phyloP scores from a whole-genome alignment of 2,113 vertebrate species.

The Cervus canadensis region DNA sequence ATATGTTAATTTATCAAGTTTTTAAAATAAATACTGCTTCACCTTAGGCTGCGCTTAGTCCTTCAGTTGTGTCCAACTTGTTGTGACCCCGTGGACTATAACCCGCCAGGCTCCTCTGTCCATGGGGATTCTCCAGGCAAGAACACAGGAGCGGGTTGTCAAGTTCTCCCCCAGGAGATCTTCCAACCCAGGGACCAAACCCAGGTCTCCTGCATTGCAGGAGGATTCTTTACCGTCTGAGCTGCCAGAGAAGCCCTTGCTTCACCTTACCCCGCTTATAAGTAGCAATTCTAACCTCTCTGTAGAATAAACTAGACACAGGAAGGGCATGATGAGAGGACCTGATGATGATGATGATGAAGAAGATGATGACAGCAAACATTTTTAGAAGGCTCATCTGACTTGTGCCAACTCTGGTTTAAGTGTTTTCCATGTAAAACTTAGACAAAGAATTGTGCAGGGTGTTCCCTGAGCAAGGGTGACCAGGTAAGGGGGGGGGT shows the following conservation, averaged over 20 bases:
- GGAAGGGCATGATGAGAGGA: neutral
- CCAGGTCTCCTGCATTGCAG: neutral
- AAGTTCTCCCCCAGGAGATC: neutral
- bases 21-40: neutral
- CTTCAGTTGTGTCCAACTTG: neutral
- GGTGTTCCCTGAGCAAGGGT: neutral
- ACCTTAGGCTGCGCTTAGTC: neutral
- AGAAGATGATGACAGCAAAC: neutral
- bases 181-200: neutral
- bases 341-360: neutral
- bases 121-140: neutral
- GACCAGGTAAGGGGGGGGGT: neutral
- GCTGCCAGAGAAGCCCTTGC: neutral
- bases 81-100: neutral
- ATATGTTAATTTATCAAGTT: neutral
- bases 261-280: fast-evolving
- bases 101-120: neutral
- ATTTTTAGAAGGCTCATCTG: neutral
- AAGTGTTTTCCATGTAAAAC: neutral
- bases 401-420: neutral
- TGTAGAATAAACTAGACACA: neutral
- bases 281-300: neutral
- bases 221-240: neutral
- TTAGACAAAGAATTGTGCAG: fast-evolving
- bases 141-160: neutral